Conservation (phyloP, 2,797 vertebrate species). For the Pangasius larnaudii region DNA sequence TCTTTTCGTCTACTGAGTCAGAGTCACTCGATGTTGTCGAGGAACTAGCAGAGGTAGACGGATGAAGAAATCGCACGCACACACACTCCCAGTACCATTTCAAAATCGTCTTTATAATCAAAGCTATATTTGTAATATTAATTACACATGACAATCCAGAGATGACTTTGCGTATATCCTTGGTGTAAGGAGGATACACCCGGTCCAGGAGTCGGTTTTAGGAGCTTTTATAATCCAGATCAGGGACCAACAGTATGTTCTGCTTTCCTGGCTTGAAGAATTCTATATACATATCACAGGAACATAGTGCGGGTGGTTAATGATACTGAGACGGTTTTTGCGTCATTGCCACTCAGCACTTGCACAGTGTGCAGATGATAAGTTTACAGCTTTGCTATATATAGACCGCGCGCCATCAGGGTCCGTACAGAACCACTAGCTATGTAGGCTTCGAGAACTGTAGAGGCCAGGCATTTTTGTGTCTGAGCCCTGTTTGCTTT, state of each 20-base stretch:
- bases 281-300: background rate
- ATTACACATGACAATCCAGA: background rate
- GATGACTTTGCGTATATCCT: background rate
- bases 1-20: background rate
- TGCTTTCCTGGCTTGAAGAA: background rate
- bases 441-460: background rate
- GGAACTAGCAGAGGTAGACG: background rate
- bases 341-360: constrained; percentile 53
- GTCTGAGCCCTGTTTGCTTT: background rate
- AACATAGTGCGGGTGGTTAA: background rate
- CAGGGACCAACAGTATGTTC: background rate
- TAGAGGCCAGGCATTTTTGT: background rate
- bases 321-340: constrained; percentile 45
- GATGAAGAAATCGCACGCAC: background rate
- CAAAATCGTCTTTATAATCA: background rate
- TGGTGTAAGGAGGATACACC: background rate
- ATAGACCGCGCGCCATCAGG: constrained; percentile 41
- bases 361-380: constrained; percentile 42
- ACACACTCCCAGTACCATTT: background rate
- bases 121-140: background rate
- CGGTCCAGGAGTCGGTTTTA: background rate
- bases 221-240: background rate
- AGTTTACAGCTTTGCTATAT: constrained; percentile 52
- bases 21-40: no score
- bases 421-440: constrained; percentile 26